Evolutionary conservation across 30 jellyfish, hydroid and myxozoan genomes (phyloP).

Genomic region (Catostylus mosaicus): DNA sequence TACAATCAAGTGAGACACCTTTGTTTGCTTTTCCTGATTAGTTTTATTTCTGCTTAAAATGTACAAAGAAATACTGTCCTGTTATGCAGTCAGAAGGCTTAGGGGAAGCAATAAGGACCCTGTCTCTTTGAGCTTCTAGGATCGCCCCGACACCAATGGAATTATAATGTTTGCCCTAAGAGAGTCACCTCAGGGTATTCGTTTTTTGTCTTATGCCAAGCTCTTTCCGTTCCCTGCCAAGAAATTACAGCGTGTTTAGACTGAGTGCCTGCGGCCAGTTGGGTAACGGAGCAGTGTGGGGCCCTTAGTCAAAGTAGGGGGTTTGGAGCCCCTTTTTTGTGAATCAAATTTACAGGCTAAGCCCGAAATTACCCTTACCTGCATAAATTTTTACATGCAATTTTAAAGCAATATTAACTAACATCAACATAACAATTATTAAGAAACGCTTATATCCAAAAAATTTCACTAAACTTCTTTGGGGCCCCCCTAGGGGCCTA

Average conservation of each 20-base stretch:
- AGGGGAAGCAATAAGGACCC: background rate
- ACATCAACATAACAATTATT: background rate
- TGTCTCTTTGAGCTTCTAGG: background rate
- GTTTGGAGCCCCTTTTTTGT: background rate
- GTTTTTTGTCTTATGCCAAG: background rate
- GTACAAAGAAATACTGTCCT: background rate
- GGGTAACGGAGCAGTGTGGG: too few relatives aligned
- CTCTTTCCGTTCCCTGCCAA: background rate
- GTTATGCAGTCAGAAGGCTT: background rate
- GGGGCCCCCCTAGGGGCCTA: too few relatives aligned
- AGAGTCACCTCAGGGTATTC: background rate
- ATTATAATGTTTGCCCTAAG: background rate
- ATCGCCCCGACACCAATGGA: background rate
- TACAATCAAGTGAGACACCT: conserved; percentile 40
- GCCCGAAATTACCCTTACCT: background rate
- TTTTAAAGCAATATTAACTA: background rate
- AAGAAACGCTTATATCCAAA: background rate
- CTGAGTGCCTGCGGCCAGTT: background rate
- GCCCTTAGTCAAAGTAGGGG: too few relatives aligned
- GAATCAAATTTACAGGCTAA: background rate
- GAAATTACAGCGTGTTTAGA: background rate
- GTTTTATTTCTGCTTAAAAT: background rate
- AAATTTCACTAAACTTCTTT: too few relatives aligned
- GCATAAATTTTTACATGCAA: background rate
- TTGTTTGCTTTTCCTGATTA: conserved; percentile 1